These are phyloP conservation scores for Apotomis turbidana DNA, from an alignment of 2,888 invertebrate genomes.

Conservation along the genomic window DNA sequence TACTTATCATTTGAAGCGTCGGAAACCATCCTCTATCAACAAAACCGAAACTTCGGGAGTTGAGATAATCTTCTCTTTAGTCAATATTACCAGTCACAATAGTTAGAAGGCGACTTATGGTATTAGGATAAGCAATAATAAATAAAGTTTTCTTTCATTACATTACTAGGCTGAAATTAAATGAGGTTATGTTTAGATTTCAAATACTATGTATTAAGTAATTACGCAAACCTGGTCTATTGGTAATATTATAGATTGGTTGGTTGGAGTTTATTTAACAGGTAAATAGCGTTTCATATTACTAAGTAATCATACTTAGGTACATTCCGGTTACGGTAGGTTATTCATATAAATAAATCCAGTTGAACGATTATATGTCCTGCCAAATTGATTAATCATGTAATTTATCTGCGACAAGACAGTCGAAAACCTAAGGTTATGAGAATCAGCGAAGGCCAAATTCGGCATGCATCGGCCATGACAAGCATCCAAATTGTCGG, in stretches of 20 bases:
- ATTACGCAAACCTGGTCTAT: too few relatives aligned
- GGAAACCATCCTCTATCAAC: constrained; percentile 37
- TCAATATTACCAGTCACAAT: constrained; percentile 40
- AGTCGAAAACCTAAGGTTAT: constrained; percentile 51
- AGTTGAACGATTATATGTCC: neutral
- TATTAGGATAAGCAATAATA: constrained; percentile 7
- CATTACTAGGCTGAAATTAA: too few relatives aligned
- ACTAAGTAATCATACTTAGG: too few relatives aligned
- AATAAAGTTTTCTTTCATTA: neutral
- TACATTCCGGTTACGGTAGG: too few relatives aligned
- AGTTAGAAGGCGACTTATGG: constrained; percentile 19
- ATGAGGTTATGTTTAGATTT: too few relatives aligned
- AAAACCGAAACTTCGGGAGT: constrained; percentile 28
- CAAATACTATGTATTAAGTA: too few relatives aligned
- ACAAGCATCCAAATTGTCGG: constrained; percentile 59
- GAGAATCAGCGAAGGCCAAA: constrained; percentile 61
- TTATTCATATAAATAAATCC: too few relatives aligned
- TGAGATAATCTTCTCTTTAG: constrained; percentile 38
- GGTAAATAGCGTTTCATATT: too few relatives aligned
- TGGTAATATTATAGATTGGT: too few relatives aligned
- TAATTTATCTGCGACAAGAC: neutral
- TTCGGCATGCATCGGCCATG: constrained; percentile 58
- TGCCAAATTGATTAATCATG: neutral
- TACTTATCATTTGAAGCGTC: constrained; percentile 35
- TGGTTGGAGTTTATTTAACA: too few relatives aligned